Conservation (phyloP, 2,888 invertebrate genomes). For the Lithophane socia region DNA sequence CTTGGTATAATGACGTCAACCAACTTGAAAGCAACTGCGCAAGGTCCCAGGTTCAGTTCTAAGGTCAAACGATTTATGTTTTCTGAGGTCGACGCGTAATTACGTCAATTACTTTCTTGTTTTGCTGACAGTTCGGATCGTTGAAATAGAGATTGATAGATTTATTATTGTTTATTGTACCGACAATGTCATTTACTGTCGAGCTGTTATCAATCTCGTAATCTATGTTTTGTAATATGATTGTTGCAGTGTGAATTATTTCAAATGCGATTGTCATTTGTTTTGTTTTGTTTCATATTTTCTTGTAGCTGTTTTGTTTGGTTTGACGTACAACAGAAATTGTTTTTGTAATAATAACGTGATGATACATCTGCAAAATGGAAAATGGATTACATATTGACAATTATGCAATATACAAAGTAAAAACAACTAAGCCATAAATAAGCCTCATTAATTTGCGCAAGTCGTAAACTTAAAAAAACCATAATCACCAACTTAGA, state of each 20-base stretch:
- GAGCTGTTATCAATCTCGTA: constrained; percentile 20
- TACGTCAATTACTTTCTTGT: constrained; percentile 67
- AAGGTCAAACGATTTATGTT: constrained; percentile 64
- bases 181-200: constrained; percentile 49
- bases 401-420: too few relatives aligned
- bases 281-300: constrained; percentile 11
- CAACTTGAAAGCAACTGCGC: constrained; percentile 38
- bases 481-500: neutral
- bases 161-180: constrained; percentile 56
- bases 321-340: neutral
- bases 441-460: neutral
- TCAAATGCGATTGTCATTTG: constrained; percentile 10
- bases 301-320: neutral
- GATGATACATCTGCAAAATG: too few relatives aligned
- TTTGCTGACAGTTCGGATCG: constrained; percentile 58
- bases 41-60: constrained; percentile 62
- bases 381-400: too few relatives aligned
- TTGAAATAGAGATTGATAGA: constrained; percentile 60
- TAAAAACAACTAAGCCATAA: neutral
- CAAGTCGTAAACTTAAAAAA: neutral
- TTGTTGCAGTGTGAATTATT: constrained; percentile 23
- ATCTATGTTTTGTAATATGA: constrained; percentile 32
- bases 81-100: constrained; percentile 65
- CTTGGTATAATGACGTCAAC: constrained; percentile 56
- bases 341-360: neutral